Evolutionary conservation across 2,113 vertebrate genomes (phyloP).

Genomic region (Suncus etruscus): DNA sequence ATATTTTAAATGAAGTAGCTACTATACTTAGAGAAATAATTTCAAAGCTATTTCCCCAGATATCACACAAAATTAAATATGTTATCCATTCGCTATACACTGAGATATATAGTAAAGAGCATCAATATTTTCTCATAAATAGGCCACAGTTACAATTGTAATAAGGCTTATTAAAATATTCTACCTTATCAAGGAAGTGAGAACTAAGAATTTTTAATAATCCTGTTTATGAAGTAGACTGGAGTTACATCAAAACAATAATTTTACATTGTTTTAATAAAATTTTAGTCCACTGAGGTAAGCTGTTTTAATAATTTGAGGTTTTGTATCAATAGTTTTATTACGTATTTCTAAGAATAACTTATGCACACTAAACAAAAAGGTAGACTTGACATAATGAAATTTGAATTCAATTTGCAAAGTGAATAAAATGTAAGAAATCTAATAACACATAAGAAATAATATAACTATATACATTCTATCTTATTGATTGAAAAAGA

Average conservation of each 20-base stretch:
- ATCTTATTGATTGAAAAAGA: conserved; percentile 18
- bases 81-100: conserved; percentile 51
- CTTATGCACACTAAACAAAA: conserved; percentile 39
- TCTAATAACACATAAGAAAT: conserved; percentile 28
- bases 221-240: not conserved
- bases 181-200: conserved; percentile 26
- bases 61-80: conserved; percentile 55
- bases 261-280: conserved; percentile 34
- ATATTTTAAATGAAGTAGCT: conserved; percentile 45
- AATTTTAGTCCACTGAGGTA: conserved; percentile 41
- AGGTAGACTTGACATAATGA: not conserved
- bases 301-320: conserved; percentile 45
- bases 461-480: not conserved
- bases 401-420: not conserved
- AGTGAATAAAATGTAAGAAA: not conserved
- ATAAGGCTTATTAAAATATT: conserved; percentile 40
- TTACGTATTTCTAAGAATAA: conserved; percentile 35
- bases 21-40: conserved; percentile 41
- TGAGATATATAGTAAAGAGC: conserved; percentile 36
- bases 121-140: conserved; percentile 49
- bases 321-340: conserved; percentile 12
- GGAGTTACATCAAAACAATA: conserved; percentile 55
- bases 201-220: not conserved
- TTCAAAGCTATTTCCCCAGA: conserved; percentile 64
- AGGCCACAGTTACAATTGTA: conserved; percentile 38